Evolutionary conservation across 2,113 vertebrate genomes (phyloP), one percentile per base, ranked within the genome.

Genomic region (Atractosteus spatula): DNA sequence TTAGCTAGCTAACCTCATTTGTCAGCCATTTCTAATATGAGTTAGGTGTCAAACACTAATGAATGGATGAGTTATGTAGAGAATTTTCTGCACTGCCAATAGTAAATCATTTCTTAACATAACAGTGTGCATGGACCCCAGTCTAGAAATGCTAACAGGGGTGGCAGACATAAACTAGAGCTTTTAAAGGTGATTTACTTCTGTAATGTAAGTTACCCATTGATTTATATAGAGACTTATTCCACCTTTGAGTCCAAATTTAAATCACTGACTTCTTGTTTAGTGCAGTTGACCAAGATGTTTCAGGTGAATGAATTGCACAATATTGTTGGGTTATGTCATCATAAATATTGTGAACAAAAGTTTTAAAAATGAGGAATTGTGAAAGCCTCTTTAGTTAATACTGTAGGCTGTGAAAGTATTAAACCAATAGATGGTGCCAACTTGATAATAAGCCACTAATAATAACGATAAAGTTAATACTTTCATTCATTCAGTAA

Each of bases 1-100:
- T 83, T 78, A 73, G 76, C 87, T 84, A 82, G 74, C 72, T 68
- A 63, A 68, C 12, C 76, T 75, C 84, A 84, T 90, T 87, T 79
- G 84, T 90, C 86, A 88, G 82, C 75, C 78, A 72, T 83, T 88
- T 83, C 76, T 79, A 73, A 75, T 76, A 70, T 66, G 78, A 85
- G 79, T 83, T 76, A 83, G 76, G 84, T 82, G 82, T 83, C 82
- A 77, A n/a, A 66, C 68, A 75, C 75, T 77, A 81, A 81, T 77
- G 77, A 87, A 79, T 77, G 73, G 79, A 74, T 71, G 83, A 82
- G 79, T 81, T 81, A 81, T 87, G 81, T 79, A 41, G 29, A 74
- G 70, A 62, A 78, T 80, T 79, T 76, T 80, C 69, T 77, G 16
- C 70, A 70, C 72, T 55, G 73, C 78, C 64, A 70, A 68, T 80